Evolutionary conservation across 2,113 vertebrate genomes (phyloP).

Genomic region (Heterochromis multidens): DNA sequence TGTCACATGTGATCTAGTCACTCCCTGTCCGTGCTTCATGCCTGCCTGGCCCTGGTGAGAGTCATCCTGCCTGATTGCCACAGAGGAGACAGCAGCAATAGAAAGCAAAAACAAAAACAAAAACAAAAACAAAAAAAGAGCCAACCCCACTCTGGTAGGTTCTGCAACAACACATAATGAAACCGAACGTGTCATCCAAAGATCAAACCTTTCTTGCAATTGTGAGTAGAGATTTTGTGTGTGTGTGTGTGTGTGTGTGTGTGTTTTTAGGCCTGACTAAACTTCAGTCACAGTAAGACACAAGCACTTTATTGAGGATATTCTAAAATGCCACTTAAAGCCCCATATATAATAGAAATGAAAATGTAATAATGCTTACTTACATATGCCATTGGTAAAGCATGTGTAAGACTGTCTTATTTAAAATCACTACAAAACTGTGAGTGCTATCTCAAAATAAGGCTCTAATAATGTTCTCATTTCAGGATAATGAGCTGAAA

Average conservation of each 20-base stretch:
- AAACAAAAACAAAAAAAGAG: no score
- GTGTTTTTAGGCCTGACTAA: not conserved
- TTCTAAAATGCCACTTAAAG: not conserved
- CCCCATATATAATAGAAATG: not conserved
- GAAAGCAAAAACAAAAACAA: not conserved
- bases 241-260: not conserved
- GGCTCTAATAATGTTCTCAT: not conserved
- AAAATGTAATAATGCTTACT: not conserved
- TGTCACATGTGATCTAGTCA: slow-evolving; percentile 50
- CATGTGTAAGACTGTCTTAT: not conserved
- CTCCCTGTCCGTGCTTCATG: not conserved
- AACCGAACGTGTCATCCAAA: not conserved
- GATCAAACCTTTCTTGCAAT: not conserved
- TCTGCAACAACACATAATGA: not conserved
- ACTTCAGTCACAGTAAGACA: not conserved
- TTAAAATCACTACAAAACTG: not conserved
- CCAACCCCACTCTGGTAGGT: not conserved
- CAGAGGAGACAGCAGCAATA: not conserved
- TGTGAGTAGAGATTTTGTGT: not conserved
- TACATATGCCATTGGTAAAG: not conserved
- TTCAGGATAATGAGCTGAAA: not conserved
- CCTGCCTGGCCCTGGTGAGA: not conserved
- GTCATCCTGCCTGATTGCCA: not conserved
- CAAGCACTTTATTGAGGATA: not conserved
- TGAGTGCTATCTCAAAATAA: not conserved